Evolutionary conservation across 2,797 vertebrate genomes (phyloP), one percentile per base, ranked within the genome.

Genomic region (Ctenopoma kingsleyae): DNA sequence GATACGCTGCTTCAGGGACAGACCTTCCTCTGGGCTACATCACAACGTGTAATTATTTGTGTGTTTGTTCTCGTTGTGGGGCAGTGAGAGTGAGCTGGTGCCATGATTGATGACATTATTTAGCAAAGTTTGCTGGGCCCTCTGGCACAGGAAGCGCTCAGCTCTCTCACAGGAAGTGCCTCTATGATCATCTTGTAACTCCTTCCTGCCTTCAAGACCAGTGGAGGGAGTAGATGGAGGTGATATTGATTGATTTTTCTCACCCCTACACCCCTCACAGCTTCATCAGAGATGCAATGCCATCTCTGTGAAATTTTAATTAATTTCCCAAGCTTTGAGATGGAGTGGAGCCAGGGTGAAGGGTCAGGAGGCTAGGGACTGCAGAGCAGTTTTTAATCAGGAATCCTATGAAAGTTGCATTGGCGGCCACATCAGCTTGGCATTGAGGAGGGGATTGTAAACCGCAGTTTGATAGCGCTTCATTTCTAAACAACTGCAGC

Each of bases 351-450:
- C 88, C 86, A 76, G 93, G 97, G 94, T 93, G 91, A 96, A 91
- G 94, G 98, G 96, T 98, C 95, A 92, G 95, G 95, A 95, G 96
- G 95, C 96, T 91, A 91, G 95, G 96, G 97, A 97, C 97, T 91
- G 92, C 95, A 95, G 96, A 95, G 85, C 95, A 95, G 95, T 95
- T 98, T 98, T 98, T 98, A 99, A 99, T 99, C 97, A 97, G 94
- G 91, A 94, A 93, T 93, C 93, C 94, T 93, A 92, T 95, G 94
- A 93, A 93, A 89, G 92, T 93, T 90, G 86, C 92, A 93, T 93
- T 90, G 78, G 84, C 53, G 41, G 60, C 70, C 78, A 64, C 84
- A 83, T 87, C 83, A 79, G 80, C 70, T 57, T 11, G 81, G 81
- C 82, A 84, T 90, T 92, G 87, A 92, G 89, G 75, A 93, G 93